These are phyloP conservation scores for Chrysolina haemoptera DNA, from an alignment of 2,888 invertebrate species.

Conservation along the genomic window DNA sequence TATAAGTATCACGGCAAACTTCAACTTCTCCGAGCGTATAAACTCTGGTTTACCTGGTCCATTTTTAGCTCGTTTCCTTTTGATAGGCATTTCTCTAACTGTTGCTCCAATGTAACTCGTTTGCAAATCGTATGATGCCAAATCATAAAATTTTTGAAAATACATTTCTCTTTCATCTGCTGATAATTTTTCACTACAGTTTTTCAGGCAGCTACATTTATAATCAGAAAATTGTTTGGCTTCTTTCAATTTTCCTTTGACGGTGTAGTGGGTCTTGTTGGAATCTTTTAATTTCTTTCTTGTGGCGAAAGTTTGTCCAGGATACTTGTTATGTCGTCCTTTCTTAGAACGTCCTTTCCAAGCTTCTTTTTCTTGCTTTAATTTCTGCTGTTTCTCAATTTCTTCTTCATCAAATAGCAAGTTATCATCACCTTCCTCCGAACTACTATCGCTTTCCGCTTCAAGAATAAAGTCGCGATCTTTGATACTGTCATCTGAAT, in stretches of 20 bases:
- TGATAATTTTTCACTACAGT: slow-evolving; percentile 40
- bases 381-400: slow-evolving; percentile 27
- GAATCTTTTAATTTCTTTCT: slow-evolving; percentile 43
- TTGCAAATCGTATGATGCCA: slow-evolving; percentile 42
- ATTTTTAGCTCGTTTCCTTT: slow-evolving; percentile 32
- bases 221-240: slow-evolving; percentile 29
- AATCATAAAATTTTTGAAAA: slow-evolving; percentile 35
- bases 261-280: slow-evolving; percentile 39
- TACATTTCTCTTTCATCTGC: slow-evolving; percentile 34
- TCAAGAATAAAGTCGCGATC: slow-evolving; percentile 40
- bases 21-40: slow-evolving; percentile 39
- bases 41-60: slow-evolving; percentile 35
- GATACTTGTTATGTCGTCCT: slow-evolving; percentile 41
- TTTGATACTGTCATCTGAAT: slow-evolving; percentile 38
- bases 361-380: slow-evolving; percentile 27
- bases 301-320: slow-evolving; percentile 35
- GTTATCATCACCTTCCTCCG: slow-evolving; percentile 16
- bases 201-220: slow-evolving; percentile 38
- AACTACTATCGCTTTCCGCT: slow-evolving; percentile 38
- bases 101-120: slow-evolving; percentile 38
- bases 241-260: slow-evolving; percentile 39
- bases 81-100: slow-evolving; percentile 37
- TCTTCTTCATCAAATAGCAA: slow-evolving; percentile 6
- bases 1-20: slow-evolving; percentile 42
- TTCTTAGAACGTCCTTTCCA: slow-evolving; percentile 39